A percentile compares a stretch with the other conserved stretches of the same genome.
These are phyloP conservation scores for Dendrophyllia cribrosa DNA, from an alignment of 64 coral and sea anemone species.

Conservation along the genomic window DNA sequence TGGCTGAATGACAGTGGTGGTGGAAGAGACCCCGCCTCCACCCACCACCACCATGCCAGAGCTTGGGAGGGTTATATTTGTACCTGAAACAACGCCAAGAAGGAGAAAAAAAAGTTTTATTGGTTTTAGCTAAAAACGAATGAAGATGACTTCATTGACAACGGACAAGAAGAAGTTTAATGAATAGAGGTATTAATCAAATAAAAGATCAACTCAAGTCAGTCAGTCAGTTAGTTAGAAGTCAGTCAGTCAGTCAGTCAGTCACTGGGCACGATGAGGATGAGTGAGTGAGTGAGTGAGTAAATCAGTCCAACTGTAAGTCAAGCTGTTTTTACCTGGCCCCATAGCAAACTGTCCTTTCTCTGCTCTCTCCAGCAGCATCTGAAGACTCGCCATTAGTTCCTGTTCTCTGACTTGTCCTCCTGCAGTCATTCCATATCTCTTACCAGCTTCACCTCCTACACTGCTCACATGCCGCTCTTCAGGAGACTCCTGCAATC, in stretches of 20 bases:
- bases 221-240: too few relatives aligned
- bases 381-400: conserved; percentile 86
- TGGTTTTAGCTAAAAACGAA: too few relatives aligned
- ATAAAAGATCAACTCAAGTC: too few relatives aligned
- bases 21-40: not conserved
- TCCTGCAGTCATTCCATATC: conserved; percentile 84
- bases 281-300: too few relatives aligned
- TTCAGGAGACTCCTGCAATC: conserved; percentile 19
- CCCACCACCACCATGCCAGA: conserved; percentile 19
- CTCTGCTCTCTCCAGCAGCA: conserved; percentile 91
- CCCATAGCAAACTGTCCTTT: conserved; percentile 69
- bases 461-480: conserved; percentile 21
- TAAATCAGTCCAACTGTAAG: too few relatives aligned
- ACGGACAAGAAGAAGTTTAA: too few relatives aligned
- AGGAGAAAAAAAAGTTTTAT: not conserved
- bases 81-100: conserved; percentile 5
- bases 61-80: conserved; percentile 15
- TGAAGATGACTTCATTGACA: too few relatives aligned
- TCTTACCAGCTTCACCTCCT: conserved; percentile 11
- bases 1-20: conserved; percentile 52
- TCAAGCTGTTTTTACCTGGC: conserved; percentile 29
- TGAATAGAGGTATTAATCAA: too few relatives aligned
- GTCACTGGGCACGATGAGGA: too few relatives aligned
- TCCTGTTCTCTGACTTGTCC: conserved; percentile 84
- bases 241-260: too few relatives aligned